Conservation (phyloP, 2,797 vertebrate species). For the Hafferia zeledoni region DNA sequence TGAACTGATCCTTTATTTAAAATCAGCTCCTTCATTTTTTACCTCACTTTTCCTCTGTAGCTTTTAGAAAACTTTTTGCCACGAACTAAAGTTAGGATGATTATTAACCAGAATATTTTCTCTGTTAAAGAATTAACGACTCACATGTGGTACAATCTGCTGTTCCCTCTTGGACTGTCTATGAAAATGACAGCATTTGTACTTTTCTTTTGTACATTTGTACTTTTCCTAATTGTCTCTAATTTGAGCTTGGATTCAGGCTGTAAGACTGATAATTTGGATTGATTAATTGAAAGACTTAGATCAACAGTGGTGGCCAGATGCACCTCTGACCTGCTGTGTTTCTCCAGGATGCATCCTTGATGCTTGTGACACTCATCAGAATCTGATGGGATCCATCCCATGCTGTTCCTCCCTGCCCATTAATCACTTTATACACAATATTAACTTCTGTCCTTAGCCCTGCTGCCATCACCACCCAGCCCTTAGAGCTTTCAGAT, state of each 20-base stretch:
- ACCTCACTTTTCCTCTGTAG: background rate
- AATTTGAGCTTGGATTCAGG: background rate
- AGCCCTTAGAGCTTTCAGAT: background rate
- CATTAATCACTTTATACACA: background rate
- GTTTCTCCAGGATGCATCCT: background rate
- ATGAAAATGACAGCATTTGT: background rate
- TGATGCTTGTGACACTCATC: background rate
- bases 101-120: background rate
- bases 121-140: background rate
- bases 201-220: background rate
- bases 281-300: background rate
- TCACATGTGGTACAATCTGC: background rate
- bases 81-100: background rate
- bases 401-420: accelerated
- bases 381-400: background rate
- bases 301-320: background rate
- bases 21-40: background rate
- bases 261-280: background rate
- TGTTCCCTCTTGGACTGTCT: background rate
- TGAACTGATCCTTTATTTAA: constrained; percentile 36
- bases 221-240: background rate
- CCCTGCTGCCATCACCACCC: background rate
- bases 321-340: background rate
- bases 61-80: background rate
- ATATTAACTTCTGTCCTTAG: background rate